Evolutionary conservation across 1,140 invertebrate genomes (phyloP).

Genomic region (Apocrypta bakeri): DNA sequence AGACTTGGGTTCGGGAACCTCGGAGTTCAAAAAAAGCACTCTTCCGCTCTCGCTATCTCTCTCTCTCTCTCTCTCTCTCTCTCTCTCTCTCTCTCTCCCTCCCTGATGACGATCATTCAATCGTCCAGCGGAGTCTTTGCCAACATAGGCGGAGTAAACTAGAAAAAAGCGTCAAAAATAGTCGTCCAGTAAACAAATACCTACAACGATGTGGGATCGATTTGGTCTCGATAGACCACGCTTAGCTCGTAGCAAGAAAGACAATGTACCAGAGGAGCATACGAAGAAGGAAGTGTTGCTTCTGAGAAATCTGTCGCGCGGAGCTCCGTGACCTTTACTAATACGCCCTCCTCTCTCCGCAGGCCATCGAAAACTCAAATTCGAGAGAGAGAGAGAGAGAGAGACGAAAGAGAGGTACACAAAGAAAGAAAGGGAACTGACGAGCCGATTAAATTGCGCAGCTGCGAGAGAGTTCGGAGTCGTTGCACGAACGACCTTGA

Average conservation of each 20-base stretch:
- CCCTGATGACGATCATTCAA: no score
- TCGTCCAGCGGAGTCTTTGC: no score
- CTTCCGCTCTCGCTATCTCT: no score
- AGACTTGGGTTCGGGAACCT: not conserved
- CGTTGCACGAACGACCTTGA: slow-evolving; percentile 53
- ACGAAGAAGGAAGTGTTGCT: slow-evolving; percentile 22
- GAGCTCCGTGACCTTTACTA: slow-evolving; percentile 12
- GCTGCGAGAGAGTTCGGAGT: slow-evolving; percentile 44
- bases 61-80: no score
- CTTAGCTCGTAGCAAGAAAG: not conserved
- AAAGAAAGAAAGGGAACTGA: slow-evolving; percentile 43
- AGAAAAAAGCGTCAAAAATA: not conserved
- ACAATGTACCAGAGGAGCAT: slow-evolving; percentile 11
- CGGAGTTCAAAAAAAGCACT: no score
- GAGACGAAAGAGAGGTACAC: slow-evolving; percentile 21
- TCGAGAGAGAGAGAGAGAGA: slow-evolving; percentile 14
- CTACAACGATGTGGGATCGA: slow-evolving; percentile 6
- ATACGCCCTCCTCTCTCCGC: not conserved
- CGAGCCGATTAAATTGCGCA: slow-evolving; percentile 54
- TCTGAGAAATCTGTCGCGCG: slow-evolving; percentile 45
- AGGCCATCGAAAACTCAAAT: slow-evolving; percentile 22
- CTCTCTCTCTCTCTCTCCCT: no score
- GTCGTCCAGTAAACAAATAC: slow-evolving; percentile 8
- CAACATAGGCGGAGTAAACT: no score
- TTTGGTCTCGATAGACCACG: not conserved